phyloP scores from a whole-genome alignment of 2,113 vertebrate species.

The Noctilio leporinus region DNA sequence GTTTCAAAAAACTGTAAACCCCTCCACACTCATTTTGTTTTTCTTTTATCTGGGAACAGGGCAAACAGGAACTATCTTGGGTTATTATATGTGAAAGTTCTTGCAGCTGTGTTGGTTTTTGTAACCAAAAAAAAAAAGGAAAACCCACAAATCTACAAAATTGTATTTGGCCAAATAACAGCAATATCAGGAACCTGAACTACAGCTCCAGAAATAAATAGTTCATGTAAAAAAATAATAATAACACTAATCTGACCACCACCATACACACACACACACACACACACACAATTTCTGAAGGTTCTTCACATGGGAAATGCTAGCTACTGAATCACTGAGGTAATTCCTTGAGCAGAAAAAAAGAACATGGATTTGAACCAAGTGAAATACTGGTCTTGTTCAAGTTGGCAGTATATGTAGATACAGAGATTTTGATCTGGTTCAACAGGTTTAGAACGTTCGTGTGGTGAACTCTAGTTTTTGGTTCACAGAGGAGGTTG shows the following conservation, averaged over 20 bases:
- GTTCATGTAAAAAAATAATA: background rate
- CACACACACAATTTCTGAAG: background rate
- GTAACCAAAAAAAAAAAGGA: background rate
- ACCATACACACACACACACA: background rate
- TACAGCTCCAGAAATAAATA: conserved; percentile 3
- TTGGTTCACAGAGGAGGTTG: background rate
- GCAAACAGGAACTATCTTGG: conserved; percentile 34
- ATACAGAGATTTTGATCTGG: conserved; percentile 31
- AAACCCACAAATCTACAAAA: background rate
- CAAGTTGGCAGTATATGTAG: conserved; percentile 6
- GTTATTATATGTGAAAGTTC: conserved; percentile 45
- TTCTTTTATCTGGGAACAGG: conserved; percentile 70
- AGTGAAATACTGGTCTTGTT: conserved; percentile 37
- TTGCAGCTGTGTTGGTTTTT: conserved; percentile 44
- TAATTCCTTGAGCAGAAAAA: conserved; percentile 11
- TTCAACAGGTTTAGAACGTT: conserved; percentile 36
- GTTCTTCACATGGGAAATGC: background rate
- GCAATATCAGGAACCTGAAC: background rate
- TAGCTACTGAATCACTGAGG: conserved; percentile 27
- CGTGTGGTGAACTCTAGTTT: conserved; percentile 31
- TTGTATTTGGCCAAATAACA: background rate
- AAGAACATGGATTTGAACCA: conserved; percentile 29
- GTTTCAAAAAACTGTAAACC: conserved; percentile 62
- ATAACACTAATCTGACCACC: background rate
- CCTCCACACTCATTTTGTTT: conserved; percentile 58